Evolutionary conservation across 1,140 invertebrate genomes (phyloP).

Genomic region (Mesaphorura yosii): DNA sequence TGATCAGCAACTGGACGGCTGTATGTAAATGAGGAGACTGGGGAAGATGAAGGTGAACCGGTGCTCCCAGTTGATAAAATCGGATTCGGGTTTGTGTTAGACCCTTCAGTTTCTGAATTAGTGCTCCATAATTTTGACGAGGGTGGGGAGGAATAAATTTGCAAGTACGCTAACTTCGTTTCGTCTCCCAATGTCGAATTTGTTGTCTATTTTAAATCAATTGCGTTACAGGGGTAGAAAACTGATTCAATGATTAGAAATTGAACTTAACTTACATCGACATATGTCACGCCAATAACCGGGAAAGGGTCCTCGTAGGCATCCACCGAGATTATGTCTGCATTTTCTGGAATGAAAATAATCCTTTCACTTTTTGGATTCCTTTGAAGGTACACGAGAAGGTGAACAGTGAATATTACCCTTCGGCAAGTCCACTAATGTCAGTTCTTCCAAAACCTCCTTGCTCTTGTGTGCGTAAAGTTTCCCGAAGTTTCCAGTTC

Average conservation of each 20-base stretch:
- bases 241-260: too few species aligned
- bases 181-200: too few species aligned
- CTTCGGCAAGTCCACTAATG: neutral
- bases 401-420: neutral
- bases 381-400: neutral
- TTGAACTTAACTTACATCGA: constrained; percentile 15
- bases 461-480: constrained; percentile 7
- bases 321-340: constrained; percentile 22
- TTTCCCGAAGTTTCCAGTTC: constrained; percentile 24
- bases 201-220: too few species aligned
- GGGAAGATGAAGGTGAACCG: too few species aligned
- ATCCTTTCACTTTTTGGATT: neutral
- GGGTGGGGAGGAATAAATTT: constrained; percentile 17
- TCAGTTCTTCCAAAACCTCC: constrained; percentile 15
- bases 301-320: constrained; percentile 22
- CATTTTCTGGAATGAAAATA: constrained; percentile 14
- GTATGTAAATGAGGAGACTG: neutral
- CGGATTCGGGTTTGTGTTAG: too few species aligned
- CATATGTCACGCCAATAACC: constrained; percentile 20
- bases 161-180: neutral
- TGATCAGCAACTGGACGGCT: neutral
- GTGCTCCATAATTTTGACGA: neutral
- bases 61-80: too few species aligned
- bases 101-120: too few species aligned
- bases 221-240: too few species aligned